Evolutionary conservation across 2,113 vertebrate genomes (phyloP), one percentile per base, ranked within the genome.

Genomic region (Bubo bubo): DNA sequence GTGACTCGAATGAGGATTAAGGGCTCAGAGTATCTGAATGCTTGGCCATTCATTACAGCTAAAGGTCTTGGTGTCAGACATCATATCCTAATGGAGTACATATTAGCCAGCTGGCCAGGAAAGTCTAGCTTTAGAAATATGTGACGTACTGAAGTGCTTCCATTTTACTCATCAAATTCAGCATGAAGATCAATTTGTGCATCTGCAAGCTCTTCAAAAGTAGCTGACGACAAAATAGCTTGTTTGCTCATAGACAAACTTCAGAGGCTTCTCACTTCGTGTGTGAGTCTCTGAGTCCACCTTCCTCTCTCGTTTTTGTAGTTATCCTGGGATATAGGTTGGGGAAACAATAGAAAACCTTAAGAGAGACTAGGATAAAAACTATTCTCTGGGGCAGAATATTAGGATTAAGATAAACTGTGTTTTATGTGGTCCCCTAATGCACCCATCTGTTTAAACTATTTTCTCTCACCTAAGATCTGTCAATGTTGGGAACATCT

Each of bases 161-260:
- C 73, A 90, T 79, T 88, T 90, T 53, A 23, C 62, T 70, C 50
- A 28, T 62, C 35, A 34, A 74, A 86, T 87, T 89, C 77, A 92
- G 49, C 68, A 70, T n/a, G 24, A 89, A 82, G 56, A 93, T 66
- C 34, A 73, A 83, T 64, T 86, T 92, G 63, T 55, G 32, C 82
- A 94, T 95, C 81, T 90, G 94, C 72, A 95, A 66, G 59, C 90
- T 91, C 89, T 97, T 86, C 77, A 91, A 79, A 94, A 96, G 84
- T 79, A 80, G 81, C 67, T 95, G 76, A 88, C 5, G 8, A 67
- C 32, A 72, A 71, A 97, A 67, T 17, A 49, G 35, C 55, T 82
- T 91, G 21, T 66, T 82, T 83, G 50, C 49, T 90, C 41, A n/a
- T 45, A 76, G 81, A 47, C 9, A 76, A 62, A 72, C 11, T 83